These are phyloP conservation scores for Amphilophus citrinellus DNA, from an alignment of 2,113 vertebrate genomes.

Conservation along the genomic window DNA sequence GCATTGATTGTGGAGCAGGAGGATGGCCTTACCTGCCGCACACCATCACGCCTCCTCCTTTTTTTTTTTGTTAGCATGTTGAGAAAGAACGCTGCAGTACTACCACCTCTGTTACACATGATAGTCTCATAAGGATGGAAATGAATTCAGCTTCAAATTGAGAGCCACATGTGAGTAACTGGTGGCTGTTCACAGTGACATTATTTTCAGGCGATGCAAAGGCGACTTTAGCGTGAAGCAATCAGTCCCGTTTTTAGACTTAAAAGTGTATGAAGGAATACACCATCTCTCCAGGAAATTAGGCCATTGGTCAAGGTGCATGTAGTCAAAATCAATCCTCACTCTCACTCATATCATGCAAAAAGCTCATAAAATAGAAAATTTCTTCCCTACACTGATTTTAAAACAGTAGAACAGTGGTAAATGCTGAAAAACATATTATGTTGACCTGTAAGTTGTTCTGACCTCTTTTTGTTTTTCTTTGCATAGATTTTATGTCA, in stretches of 20 bases:
- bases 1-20: slow-evolving; percentile 31
- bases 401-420: neutral
- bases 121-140: neutral
- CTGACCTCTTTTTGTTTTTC: neutral
- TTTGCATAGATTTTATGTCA: too few species aligned
- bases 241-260: neutral
- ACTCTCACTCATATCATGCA: too few species aligned
- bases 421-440: neutral
- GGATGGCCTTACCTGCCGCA: slow-evolving; percentile 23
- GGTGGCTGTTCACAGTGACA: neutral
- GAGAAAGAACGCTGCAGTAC: neutral
- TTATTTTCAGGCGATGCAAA: neutral
- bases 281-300: neutral
- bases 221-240: neutral
- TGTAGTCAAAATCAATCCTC: neutral
- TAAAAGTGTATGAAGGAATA: neutral
- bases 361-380: too few species aligned
- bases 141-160: neutral
- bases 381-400: neutral
- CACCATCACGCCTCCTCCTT: neutral
- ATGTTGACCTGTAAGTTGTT: neutral
- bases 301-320: neutral
- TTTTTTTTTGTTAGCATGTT: neutral
- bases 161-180: neutral
- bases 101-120: neutral